These are phyloP conservation scores for Lasioglossum leucozonium DNA, from an alignment of 2,888 invertebrate genomes.

Conservation along the genomic window DNA sequence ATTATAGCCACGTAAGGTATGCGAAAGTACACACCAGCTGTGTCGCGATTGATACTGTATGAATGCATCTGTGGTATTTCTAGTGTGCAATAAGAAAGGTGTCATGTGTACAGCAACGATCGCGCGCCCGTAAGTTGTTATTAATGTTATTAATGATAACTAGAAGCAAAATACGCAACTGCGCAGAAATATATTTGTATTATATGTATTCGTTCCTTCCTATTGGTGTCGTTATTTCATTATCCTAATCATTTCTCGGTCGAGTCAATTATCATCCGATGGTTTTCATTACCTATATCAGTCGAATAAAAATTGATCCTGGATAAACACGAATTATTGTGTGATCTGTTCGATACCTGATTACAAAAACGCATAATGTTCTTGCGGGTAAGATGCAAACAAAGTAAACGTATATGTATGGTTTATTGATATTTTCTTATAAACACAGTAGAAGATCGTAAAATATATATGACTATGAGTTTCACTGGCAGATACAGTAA, in stretches of 20 bases:
- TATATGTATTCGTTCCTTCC: slow-evolving; percentile 61
- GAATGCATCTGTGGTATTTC: slow-evolving; percentile 62
- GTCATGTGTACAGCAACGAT: slow-evolving; percentile 66
- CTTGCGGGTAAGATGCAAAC: neutral
- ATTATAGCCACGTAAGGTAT: slow-evolving; percentile 53
- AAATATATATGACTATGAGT: slow-evolving; percentile 25
- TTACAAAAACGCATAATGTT: neutral
- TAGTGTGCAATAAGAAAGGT: slow-evolving; percentile 63
- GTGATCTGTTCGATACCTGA: neutral
- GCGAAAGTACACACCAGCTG: slow-evolving; percentile 37
- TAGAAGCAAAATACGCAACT: slow-evolving; percentile 60
- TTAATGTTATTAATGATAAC: slow-evolving; percentile 61
- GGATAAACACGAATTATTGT: neutral
- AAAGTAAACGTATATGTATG: slow-evolving; percentile 10
- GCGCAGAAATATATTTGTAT: slow-evolving; percentile 72
- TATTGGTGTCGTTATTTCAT: slow-evolving; percentile 42
- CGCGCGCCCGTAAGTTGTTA: slow-evolving; percentile 63
- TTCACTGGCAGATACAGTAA: slow-evolving; percentile 30
- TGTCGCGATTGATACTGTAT: slow-evolving; percentile 54
- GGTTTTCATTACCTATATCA: neutral
- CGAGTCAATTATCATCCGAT: neutral
- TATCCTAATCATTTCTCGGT: neutral
- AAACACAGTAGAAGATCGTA: slow-evolving; percentile 31
- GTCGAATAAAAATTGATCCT: slow-evolving; percentile 12
- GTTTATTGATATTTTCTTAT: slow-evolving; percentile 40